phyloP scores from a whole-genome alignment of 2,113 vertebrate genomes.

The Uria aalge region DNA sequence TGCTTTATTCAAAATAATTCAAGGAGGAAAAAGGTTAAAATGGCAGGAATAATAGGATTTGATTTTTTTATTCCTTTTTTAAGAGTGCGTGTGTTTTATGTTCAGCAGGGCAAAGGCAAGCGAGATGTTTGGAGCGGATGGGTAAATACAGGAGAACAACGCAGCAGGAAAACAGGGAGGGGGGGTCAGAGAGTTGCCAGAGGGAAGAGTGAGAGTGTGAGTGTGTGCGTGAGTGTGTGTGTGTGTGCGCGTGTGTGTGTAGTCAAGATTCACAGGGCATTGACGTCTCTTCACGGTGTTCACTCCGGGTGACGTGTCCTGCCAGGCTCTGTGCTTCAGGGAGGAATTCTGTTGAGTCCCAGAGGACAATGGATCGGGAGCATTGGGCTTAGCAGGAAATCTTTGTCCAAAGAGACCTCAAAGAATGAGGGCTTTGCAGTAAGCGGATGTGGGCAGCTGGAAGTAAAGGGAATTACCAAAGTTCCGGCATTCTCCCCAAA shows the following conservation, averaged over 20 bases:
- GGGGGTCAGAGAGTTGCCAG: fast-evolving
- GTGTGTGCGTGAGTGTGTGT: not conserved
- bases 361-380: not conserved
- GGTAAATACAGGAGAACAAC: not conserved
- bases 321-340: not conserved
- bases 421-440: not conserved
- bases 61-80: not conserved
- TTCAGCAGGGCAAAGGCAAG: not conserved
- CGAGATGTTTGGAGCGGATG: not conserved
- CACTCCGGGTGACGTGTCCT: not conserved
- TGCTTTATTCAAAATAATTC: not conserved
- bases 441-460: not conserved
- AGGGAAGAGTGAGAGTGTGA: not conserved
- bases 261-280: not conserved
- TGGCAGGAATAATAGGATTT: not conserved
- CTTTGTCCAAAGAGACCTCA: not conserved
- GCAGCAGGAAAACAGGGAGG: too few relatives aligned
- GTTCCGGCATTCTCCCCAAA: not conserved
- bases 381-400: not conserved
- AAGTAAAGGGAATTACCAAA: fast-evolving
- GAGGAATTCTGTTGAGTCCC: fast-evolving
- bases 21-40: not conserved
- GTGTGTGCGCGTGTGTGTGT: not conserved
- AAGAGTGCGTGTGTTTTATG: not conserved
- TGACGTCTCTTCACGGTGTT: not conserved